Percentiles rank a stretch among this genome's conserved stretches.
Evolutionary conservation across 2,888 invertebrate species (phyloP).

Genomic region (Drosophila algonquin): DNA sequence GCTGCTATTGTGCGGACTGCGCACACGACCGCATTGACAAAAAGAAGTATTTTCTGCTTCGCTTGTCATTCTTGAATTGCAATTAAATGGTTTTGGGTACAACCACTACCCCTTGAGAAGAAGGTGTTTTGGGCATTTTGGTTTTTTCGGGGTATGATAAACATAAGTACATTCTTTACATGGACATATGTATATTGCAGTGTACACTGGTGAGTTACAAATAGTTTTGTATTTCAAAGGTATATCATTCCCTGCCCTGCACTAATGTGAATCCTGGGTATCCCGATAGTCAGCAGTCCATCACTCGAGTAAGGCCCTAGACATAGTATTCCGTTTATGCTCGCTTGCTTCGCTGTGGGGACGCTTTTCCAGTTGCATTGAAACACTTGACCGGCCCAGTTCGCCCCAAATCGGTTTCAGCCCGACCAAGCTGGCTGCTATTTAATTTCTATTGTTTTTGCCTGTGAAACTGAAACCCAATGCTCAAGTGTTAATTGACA

Average conservation of each 20-base stretch:
- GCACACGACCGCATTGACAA: not conserved
- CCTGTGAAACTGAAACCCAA: slow-evolving; percentile 5
- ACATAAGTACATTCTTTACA: no score
- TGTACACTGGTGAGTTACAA: no score
- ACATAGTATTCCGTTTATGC: slow-evolving; percentile 11
- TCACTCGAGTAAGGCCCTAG: not conserved
- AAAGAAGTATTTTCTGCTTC: slow-evolving; percentile 10
- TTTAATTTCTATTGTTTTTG: slow-evolving; percentile 1
- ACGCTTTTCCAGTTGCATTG: slow-evolving; percentile 28
- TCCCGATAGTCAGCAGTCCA: not conserved
- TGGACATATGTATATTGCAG: no score
- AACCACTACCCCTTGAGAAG: slow-evolving; percentile 5
- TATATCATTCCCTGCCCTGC: no score
- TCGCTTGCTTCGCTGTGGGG: slow-evolving; percentile 8
- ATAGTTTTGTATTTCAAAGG: not conserved
- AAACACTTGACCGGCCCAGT: slow-evolving; percentile 27
- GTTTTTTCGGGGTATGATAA: not conserved
- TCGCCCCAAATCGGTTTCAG: slow-evolving; percentile 43
- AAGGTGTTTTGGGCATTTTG: not conserved
- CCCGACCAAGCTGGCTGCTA: slow-evolving; percentile 9
- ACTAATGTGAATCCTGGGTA: not conserved
- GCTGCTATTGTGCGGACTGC: not conserved
- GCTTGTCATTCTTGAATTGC: slow-evolving; percentile 24
- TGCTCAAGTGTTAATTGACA: slow-evolving; percentile 37
- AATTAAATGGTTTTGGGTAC: not conserved